Evolutionary conservation across 2,888 invertebrate genomes (phyloP).

Genomic region (Stegana nigrithorax): DNA sequence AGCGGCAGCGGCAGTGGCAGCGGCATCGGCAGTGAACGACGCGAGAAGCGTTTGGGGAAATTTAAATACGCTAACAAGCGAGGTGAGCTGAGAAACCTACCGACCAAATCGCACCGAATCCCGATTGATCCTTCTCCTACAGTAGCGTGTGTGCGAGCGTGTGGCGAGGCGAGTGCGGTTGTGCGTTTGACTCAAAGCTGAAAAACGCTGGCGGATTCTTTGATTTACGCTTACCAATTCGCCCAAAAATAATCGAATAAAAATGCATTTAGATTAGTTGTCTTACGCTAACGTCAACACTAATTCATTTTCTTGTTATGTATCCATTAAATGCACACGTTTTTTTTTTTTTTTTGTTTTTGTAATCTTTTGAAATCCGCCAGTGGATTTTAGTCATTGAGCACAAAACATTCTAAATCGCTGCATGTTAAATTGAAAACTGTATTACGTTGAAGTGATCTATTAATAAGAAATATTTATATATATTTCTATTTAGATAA

Average conservation of each 20-base stretch:
- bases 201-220: conserved; percentile 44
- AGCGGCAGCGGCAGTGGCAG: conserved; percentile 60
- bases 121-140: not conserved
- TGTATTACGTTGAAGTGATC: not conserved
- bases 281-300: not conserved
- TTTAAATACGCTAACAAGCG: conserved; percentile 70
- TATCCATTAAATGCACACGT: conserved; percentile 8
- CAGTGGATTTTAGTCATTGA: conserved; percentile 39
- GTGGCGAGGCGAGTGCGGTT: conserved; percentile 43
- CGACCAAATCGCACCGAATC: conserved; percentile 32
- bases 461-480: not conserved
- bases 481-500: conserved; percentile 25
- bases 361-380: conserved; percentile 42
- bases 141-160: conserved; percentile 9
- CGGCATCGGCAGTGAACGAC: conserved; percentile 42
- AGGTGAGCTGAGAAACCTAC: conserved; percentile 70
- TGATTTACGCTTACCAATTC: no score
- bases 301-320: conserved; percentile 2
- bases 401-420: conserved; percentile 14
- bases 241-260: no score
- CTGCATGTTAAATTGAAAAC: conserved; percentile 5
- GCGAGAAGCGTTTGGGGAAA: conserved; percentile 68
- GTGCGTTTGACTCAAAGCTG: conserved; percentile 42
- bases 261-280: no score
- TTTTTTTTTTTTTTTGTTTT: conserved; percentile 13